Evolutionary conservation across 2,888 invertebrate genomes (phyloP).

Genomic region (Sminthurinus aureus): DNA sequence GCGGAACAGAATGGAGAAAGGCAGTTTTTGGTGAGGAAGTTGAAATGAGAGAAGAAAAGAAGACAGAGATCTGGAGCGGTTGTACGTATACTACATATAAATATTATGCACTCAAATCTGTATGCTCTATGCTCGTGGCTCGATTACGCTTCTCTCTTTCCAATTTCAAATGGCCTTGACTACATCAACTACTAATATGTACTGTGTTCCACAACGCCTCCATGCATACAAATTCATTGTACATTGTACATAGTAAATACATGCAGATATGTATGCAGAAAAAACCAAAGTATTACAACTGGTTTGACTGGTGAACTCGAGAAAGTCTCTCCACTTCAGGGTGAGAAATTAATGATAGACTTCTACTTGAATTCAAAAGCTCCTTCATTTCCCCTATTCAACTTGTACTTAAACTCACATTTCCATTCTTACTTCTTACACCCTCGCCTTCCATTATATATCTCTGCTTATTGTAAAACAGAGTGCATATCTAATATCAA

Average conservation of each 20-base stretch:
- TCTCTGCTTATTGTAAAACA: not conserved
- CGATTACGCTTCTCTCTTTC: not conserved
- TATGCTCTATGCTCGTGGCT: constrained; percentile 6
- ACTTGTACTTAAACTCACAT: constrained; percentile 5
- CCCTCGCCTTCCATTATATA: not conserved
- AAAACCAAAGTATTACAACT: not conserved
- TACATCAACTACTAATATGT: not conserved
- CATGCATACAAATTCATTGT: constrained; percentile 8
- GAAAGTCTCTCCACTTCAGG: not conserved
- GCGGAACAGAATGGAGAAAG: not conserved
- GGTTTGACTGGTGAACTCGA: not conserved
- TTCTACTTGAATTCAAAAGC: constrained; percentile 27
- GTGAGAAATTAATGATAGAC: constrained; percentile 24
- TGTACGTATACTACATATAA: no score
- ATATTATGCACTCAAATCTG: constrained; percentile 22
- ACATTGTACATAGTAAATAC: not conserved
- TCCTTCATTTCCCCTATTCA: constrained; percentile 15
- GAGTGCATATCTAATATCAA: no score
- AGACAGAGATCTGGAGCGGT: constrained; percentile 2
- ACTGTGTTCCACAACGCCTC: no score
- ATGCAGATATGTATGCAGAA: not conserved
- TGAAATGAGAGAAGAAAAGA: not conserved
- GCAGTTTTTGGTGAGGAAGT: not conserved
- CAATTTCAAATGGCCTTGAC: constrained; percentile 7
- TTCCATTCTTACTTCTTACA: not conserved